Evolutionary conservation across 2,888 invertebrate genomes (phyloP).

Genomic region (Drosophila limbata): DNA sequence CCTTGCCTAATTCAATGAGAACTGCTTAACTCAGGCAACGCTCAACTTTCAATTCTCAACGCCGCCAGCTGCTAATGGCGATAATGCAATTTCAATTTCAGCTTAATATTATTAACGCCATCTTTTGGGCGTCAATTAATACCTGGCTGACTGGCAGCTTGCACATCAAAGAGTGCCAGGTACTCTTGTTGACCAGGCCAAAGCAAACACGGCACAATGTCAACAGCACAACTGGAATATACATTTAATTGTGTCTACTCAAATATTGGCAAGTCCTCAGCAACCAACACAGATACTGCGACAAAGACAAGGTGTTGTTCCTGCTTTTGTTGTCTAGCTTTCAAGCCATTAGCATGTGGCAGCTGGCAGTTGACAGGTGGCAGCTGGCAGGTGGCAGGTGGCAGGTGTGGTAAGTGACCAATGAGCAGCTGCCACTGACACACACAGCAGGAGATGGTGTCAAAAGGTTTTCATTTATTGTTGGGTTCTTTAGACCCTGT

Average conservation of each 20-base stretch:
- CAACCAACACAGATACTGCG: constrained; percentile 33
- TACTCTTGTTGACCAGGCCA: constrained; percentile 29
- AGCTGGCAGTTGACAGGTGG: constrained; percentile 24
- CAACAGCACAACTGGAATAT: constrained; percentile 35
- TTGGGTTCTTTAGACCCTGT: not conserved
- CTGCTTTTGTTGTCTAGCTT: constrained; percentile 35
- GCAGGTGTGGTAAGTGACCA: constrained; percentile 50
- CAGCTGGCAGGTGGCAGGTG: constrained; percentile 11
- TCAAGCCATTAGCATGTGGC: constrained; percentile 46
- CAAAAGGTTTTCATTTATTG: constrained; percentile 15
- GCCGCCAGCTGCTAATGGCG: constrained; percentile 57
- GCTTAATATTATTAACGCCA: constrained; percentile 61
- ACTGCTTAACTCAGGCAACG: constrained; percentile 38
- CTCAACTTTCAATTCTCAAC: not conserved
- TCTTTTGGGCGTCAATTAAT: constrained; percentile 45
- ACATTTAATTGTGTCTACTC: constrained; percentile 66
- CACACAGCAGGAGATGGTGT: constrained; percentile 31
- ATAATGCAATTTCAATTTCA: constrained; percentile 74
- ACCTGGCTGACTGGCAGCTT: constrained; percentile 3
- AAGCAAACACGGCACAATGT: constrained; percentile 33
- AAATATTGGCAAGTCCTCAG: constrained; percentile 61
- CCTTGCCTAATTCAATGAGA: constrained; percentile 59
- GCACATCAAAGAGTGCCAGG: constrained; percentile 44
- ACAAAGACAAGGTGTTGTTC: constrained; percentile 31
- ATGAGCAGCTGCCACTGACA: constrained; percentile 44